These are phyloP conservation scores for Florisuga fusca DNA, from an alignment of 2,797 vertebrate genomes.

Conservation along the genomic window DNA sequence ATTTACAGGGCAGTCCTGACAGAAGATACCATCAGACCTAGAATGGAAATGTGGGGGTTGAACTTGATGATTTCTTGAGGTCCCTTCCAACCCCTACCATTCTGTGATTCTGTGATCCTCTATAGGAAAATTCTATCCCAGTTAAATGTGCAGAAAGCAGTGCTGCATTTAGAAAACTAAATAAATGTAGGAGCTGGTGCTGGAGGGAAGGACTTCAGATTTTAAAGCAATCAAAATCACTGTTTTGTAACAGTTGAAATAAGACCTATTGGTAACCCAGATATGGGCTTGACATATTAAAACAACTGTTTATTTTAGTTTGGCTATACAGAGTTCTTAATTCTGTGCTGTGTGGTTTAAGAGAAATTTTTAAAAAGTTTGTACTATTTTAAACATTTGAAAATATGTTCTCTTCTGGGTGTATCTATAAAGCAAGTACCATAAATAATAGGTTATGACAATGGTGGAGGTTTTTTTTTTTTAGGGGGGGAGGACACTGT, in stretches of 20 bases:
- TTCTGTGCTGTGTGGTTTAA: neutral
- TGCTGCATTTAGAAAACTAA: neutral
- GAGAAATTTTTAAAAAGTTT: neutral
- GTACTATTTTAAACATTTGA: neutral
- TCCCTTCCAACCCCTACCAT: too few relatives aligned
- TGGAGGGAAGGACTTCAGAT: neutral
- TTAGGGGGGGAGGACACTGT: neutral
- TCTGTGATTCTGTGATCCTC: too few relatives aligned
- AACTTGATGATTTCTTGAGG: too few relatives aligned
- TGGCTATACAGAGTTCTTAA: neutral
- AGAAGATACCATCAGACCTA: neutral
- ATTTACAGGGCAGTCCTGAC: neutral
- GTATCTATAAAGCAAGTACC: neutral
- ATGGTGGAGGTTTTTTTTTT: neutral
- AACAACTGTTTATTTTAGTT: neutral
- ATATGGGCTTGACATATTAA: neutral
- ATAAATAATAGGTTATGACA: neutral
- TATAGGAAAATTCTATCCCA: neutral
- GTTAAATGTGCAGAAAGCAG: neutral
- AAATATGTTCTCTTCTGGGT: neutral
- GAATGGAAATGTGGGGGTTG: too few relatives aligned
- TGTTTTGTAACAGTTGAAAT: neutral
- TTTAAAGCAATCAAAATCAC: neutral
- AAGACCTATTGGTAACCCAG: neutral
- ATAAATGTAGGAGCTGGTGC: neutral